Base-by-base conservation (phyloP, 2,888 invertebrate genomes). In the Pristionchus arcanus region DNA sequence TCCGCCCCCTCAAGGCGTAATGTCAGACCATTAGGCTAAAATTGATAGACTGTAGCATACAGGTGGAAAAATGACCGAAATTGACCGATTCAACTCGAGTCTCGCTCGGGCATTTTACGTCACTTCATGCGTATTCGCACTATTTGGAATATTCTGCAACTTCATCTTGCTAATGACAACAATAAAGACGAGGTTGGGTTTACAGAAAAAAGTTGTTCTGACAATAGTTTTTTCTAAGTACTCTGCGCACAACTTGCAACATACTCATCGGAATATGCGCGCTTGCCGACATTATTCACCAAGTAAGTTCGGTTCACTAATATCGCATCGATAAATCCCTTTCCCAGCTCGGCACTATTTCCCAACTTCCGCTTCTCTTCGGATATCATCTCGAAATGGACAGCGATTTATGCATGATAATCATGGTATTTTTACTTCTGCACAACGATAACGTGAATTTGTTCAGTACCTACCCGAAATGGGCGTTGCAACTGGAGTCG, bases 391-490 rank as follows among this genome's bases (percentile, higher is more conserved):
- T 71, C 34, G 71, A 71, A 71, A 71, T 71, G 16, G 34, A 71
- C 71, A 71, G 7, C 28, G 71, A 71, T 19, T 2, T 71, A 16
- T 71, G 71, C 34, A 31, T 71, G 19, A n/a, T 71, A 5, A 16
- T 71, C 19, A 71, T 31, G 71, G 71, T 34, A 34, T 1, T 2
- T 66, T 66, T 1, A 11, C 7, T 34, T 28, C 34, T 71, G 34
- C 16, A 2, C 15, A 2, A 1, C 34, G 34, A 31, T 13, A 31
- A 68, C 25, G 21, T 3, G 1, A 25, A 0, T n/a, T 66, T 13
- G 66, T 28, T 71, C 71, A 71, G 71, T 71, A 28, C 31, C 71
- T 71, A 13, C 71, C 71, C 19, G 71, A 71, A 34, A 71, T 71
- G 71, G 71, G 71, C 31, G 28, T 71, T 34, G 71, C 31, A 34